A percentile compares a stretch with the other conserved stretches of the same genome.
Evolutionary conservation across 2,888 invertebrate genomes (phyloP).

Genomic region (Amphiduros pacificus): DNA sequence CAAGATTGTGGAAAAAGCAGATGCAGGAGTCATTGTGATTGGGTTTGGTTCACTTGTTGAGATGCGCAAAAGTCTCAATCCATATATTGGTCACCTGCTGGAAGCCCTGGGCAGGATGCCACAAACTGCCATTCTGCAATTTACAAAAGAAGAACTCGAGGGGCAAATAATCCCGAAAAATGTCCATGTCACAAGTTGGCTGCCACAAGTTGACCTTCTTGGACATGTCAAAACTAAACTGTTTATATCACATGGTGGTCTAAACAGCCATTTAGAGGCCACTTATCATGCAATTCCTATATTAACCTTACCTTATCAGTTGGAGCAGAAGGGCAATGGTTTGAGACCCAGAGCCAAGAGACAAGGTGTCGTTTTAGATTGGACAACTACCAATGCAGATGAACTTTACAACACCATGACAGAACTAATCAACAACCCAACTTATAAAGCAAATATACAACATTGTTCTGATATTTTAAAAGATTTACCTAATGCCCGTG

Average conservation of each 20-base stretch:
- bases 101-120: constrained; percentile 5
- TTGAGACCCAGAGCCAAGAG: not conserved
- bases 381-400: constrained; percentile 1
- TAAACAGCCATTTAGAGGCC: constrained; percentile 20
- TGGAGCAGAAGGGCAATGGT: constrained; percentile 19
- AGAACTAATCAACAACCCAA: not conserved
- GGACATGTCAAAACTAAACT: constrained; percentile 16
- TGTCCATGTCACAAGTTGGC: not conserved
- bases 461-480: constrained; percentile 17
- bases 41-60: constrained; percentile 9
- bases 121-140: no score
- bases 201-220: constrained; percentile 17
- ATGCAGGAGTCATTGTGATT: constrained; percentile 10
- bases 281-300: constrained; percentile 22
- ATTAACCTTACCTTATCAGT: constrained; percentile 11
- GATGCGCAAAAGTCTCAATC: not conserved
- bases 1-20: no score
- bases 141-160: no score
- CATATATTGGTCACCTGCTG: not conserved
- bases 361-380: constrained; percentile 9
- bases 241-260: constrained; percentile 22
- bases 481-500: constrained; percentile 8
- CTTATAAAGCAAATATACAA: constrained; percentile 5
- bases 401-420: constrained; percentile 11
- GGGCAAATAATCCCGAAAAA: not conserved